Evolutionary conservation across 2,888 invertebrate species (phyloP).

Genomic region (Coenonympha glycerion): DNA sequence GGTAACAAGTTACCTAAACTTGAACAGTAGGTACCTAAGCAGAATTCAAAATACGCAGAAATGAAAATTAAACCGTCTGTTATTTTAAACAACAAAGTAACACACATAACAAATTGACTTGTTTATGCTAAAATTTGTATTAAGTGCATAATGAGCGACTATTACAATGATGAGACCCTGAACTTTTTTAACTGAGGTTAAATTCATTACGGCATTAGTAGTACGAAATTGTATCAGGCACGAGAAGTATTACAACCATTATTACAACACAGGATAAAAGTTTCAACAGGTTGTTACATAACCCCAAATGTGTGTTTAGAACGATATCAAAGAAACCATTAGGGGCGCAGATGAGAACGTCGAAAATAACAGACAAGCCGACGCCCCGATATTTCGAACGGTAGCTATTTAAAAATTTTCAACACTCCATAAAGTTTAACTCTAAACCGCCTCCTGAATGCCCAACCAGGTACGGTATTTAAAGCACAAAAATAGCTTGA

Average conservation of each 20-base stretch:
- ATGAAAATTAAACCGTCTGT: too few relatives aligned
- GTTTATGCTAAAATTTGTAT: too few relatives aligned
- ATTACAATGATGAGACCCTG: conserved; percentile 13
- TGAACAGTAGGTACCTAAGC: too few relatives aligned
- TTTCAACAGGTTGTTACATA: conserved; percentile 11
- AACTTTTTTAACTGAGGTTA: conserved; percentile 61
- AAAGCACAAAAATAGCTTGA: conserved; percentile 10
- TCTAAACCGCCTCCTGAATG: conserved; percentile 32
- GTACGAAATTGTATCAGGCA: conserved; percentile 32
- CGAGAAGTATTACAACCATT: conserved; percentile 24
- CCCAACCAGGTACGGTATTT: conserved; percentile 20
- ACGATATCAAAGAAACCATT: conserved; percentile 21
- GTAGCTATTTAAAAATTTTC: conserved; percentile 40
- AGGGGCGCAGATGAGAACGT: conserved; percentile 14
- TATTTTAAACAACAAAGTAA: too few relatives aligned
- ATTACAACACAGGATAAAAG: not conserved
- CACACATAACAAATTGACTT: not conserved
- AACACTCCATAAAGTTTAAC: conserved; percentile 34
- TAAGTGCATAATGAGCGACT: not conserved
- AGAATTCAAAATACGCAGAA: too few relatives aligned
- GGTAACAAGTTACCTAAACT: not conserved
- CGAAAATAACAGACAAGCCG: conserved; percentile 30
- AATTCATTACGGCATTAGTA: conserved; percentile 62
- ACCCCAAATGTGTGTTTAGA: conserved; percentile 19
- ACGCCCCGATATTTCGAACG: conserved; percentile 36